Evolutionary conservation across 2,113 vertebrate genomes (phyloP), one percentile per base, ranked within the genome.

Genomic region (Pterocles orientalis): DNA sequence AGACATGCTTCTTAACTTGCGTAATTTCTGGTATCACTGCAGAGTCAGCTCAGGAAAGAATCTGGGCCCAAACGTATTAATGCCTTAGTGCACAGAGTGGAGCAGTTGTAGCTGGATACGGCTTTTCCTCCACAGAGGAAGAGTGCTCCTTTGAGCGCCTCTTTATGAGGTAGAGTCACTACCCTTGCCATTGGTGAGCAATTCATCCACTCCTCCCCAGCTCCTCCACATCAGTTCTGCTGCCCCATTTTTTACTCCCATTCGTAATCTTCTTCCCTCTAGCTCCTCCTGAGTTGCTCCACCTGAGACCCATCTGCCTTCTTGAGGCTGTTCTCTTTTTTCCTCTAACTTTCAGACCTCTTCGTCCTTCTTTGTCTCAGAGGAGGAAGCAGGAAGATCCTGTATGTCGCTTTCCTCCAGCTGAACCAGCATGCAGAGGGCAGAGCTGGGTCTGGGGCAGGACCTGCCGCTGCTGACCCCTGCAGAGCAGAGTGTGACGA

Each of bases 1-100:
- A 97, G 97, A 97, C 85, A 82, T 95, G 92, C 94, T 97, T 97
- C 97, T 96, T 83, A 96, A 94, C 95, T 96, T 95, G 79, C 34
- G 91, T 96, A 94, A 94, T 78, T 92, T 96, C 83, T 95, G 93
- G 56, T 94, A 96, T 97, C 96, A 88, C 82, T 75, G 72, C 21
- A 2, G 70, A 96, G 70, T 88, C 95, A 93, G 73, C 93, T 84
- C 64, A 80, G 84, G 80, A 87, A 79, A 87, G 91, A 91, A 94
- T 88, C 82, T 95, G 78, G 86, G 75, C 89, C 88, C 83, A 73
- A 71, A 90, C 45, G 51, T 86, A 71, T 83, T 83, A 36, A 64
- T 20, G 20, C 18, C 33, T 82, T 66, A 66, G 58, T 0, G 0
- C 36, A 78, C 71, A 19, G 57, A 60, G 33, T 8, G 28, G 24